Percentiles rank a stretch among this genome's conserved stretches.
Conservation (phyloP, 23 tunicate species). For the Diplosoma virens region DNA sequence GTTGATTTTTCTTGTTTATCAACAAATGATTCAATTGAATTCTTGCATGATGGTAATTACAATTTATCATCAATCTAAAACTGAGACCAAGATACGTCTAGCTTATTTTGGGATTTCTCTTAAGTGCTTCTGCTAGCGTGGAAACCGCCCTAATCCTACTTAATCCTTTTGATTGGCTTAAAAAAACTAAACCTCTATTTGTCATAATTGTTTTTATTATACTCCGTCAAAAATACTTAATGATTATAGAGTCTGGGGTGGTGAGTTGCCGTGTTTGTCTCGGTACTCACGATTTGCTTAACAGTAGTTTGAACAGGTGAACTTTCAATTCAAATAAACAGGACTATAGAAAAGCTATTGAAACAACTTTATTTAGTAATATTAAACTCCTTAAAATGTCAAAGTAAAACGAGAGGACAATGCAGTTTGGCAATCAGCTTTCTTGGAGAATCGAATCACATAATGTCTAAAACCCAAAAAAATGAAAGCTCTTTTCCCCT, state of each 20-base stretch:
- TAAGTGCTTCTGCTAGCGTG: not conserved
- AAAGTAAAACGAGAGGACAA: no score
- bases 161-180: slow-evolving; percentile 52
- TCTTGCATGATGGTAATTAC: not conserved
- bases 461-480: no score
- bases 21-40: not conserved
- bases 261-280: no score
- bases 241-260: not conserved
- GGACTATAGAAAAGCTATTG: no score
- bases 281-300: no score
- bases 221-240: not conserved
- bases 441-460: no score
- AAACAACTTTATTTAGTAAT: no score
- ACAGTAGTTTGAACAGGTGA: no score
- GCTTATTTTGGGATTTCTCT: not conserved
- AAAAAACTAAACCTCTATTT: slow-evolving; percentile 32
- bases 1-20: not conserved
- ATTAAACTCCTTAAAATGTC: no score
- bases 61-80: not conserved
- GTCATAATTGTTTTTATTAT: slow-evolving; percentile 27
- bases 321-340: no score
- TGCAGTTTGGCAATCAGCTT: no score
- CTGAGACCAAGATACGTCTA: not conserved
- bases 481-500: no score
- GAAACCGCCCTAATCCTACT: slow-evolving; percentile 52